Evolutionary conservation across 2,797 vertebrate genomes (phyloP).

Genomic region (Anableps anableps): DNA sequence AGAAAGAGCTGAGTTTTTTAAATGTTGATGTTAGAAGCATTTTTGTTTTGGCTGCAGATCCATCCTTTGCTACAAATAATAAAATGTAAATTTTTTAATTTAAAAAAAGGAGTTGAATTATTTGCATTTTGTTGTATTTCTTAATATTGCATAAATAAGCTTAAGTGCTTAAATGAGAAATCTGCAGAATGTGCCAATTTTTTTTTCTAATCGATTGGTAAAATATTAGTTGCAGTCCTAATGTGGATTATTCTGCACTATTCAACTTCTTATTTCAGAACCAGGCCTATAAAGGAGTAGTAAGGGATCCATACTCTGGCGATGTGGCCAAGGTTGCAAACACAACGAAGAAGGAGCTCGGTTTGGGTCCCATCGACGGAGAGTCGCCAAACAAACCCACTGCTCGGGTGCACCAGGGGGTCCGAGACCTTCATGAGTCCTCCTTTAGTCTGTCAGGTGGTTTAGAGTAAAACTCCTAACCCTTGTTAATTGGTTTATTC

Average conservation of each 20-base stretch:
- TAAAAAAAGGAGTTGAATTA: too few relatives aligned
- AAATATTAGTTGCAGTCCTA: too few relatives aligned
- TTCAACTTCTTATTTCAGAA: slow-evolving; percentile 68
- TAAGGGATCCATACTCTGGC: slow-evolving; percentile 90
- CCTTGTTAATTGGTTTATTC: background rate
- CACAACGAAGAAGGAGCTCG: slow-evolving; percentile 89
- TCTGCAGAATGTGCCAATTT: too few relatives aligned
- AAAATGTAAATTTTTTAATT: too few relatives aligned
- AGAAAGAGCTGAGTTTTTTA: too few relatives aligned
- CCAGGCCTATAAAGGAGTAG: slow-evolving; percentile 85
- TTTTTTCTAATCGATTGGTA: too few relatives aligned
- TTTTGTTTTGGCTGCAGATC: too few relatives aligned
- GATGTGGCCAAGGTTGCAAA: slow-evolving; percentile 88
- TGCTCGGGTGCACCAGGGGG: slow-evolving; percentile 83
- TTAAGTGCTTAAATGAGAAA: too few relatives aligned
- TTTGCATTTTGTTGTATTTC: too few relatives aligned
- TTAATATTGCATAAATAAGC: too few relatives aligned
- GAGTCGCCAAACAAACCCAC: slow-evolving; percentile 81
- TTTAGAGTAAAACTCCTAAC: background rate
- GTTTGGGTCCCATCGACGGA: slow-evolving; percentile 87
- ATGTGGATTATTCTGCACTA: background rate
- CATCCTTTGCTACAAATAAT: too few relatives aligned
- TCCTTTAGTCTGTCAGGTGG: slow-evolving; percentile 92
- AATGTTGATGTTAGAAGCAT: too few relatives aligned
- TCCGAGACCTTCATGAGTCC: slow-evolving; percentile 93